phyloP scores from a whole-genome alignment of 1,140 invertebrate species.

The Teleogryllus occipitalis region DNA sequence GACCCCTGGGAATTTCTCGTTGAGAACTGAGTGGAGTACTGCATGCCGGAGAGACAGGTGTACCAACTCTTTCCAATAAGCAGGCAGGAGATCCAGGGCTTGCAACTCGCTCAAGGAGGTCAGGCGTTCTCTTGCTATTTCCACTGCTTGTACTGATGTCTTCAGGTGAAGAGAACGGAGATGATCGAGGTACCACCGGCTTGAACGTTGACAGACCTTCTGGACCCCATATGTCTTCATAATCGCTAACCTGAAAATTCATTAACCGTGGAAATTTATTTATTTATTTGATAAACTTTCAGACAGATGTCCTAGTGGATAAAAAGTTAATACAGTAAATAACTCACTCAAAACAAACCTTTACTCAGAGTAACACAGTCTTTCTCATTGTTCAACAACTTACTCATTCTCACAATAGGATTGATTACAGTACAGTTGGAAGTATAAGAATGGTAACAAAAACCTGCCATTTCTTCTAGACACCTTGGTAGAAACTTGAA shows the following conservation, averaged over 20 bases:
- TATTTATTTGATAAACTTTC: conserved; percentile 39
- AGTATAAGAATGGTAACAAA: no score
- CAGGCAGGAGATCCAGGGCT: conserved; percentile 18
- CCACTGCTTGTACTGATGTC: conserved; percentile 20
- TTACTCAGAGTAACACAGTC: no score
- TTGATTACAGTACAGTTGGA: no score
- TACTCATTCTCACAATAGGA: no score
- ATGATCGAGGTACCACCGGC: conserved; percentile 38
- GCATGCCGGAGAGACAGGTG: background rate
- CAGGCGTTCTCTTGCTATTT: conserved; percentile 28
- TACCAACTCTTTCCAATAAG: conserved; percentile 9
- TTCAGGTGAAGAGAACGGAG: conserved; percentile 27
- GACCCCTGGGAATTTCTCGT: background rate
- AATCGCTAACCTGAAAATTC: conserved; percentile 59
- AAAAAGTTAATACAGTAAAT: background rate
- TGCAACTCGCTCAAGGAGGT: conserved; percentile 27
- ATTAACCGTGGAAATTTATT: conserved; percentile 69
- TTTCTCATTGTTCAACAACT: no score
- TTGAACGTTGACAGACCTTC: conserved; percentile 39
- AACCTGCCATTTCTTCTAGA: no score
- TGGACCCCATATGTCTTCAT: conserved; percentile 87
- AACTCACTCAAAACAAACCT: background rate
- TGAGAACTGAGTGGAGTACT: background rate
- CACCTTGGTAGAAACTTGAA: no score
- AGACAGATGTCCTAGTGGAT: background rate